Conservation (phyloP, 2,888 invertebrate genomes). For the Sphinx pinastri region DNA sequence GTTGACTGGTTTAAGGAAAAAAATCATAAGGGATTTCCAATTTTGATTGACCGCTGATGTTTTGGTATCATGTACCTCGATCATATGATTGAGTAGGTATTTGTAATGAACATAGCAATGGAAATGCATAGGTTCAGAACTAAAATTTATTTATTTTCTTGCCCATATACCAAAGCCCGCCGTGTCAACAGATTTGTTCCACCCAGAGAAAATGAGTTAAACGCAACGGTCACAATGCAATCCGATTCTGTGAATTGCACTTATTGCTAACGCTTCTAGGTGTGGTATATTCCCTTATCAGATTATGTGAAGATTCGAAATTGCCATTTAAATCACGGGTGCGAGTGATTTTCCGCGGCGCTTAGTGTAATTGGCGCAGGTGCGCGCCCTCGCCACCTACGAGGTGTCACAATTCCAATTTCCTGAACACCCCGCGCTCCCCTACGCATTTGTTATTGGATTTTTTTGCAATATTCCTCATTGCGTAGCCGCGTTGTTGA, state of each 20-base stretch:
- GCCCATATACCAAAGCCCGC: too few species aligned
- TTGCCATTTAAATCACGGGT: slow-evolving; percentile 38
- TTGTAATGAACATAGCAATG: too few species aligned
- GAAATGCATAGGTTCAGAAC: too few species aligned
- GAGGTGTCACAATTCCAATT: slow-evolving; percentile 73
- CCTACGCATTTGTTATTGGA: slow-evolving; percentile 61
- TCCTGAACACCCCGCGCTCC: slow-evolving; percentile 54
- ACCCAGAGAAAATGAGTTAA: too few species aligned
- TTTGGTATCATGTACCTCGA: neutral
- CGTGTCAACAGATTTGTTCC: too few species aligned
- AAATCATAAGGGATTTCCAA: neutral
- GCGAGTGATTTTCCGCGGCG: slow-evolving; percentile 44
- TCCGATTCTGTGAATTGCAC: too few species aligned
- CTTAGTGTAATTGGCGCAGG: slow-evolving; percentile 63
- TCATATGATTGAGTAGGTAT: too few species aligned
- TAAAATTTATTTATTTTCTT: too few species aligned
- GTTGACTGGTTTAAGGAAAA: neutral
- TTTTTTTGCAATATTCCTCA: slow-evolving; percentile 74
- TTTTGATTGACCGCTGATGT: neutral
- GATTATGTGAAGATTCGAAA: slow-evolving; percentile 24
- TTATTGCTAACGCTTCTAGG: neutral
- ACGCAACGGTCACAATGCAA: too few species aligned
- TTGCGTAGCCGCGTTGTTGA: slow-evolving; percentile 59
- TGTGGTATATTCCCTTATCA: slow-evolving; percentile 10
- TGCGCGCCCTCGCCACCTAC: slow-evolving; percentile 50